Conservation (phyloP, 2,888 invertebrate genomes). For the Drosophila monieri region DNA sequence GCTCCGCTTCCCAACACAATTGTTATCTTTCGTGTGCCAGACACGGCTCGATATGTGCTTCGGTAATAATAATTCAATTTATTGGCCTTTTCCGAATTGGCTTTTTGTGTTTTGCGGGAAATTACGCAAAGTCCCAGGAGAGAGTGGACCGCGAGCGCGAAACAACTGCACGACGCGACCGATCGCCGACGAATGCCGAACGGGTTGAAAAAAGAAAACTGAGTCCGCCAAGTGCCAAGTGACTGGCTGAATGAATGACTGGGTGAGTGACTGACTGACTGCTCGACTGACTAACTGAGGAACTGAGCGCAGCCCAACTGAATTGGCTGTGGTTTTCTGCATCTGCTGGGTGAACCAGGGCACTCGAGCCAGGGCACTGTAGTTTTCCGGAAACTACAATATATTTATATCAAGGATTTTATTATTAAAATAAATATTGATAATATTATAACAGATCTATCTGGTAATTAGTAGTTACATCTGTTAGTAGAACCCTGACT, state of each 20-base stretch:
- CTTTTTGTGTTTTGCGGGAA: constrained; percentile 25
- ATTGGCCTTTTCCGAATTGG: constrained; percentile 5
- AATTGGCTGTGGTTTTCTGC: constrained; percentile 7
- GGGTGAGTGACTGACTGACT: constrained; percentile 14
- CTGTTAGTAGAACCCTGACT: no score
- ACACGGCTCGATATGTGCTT: constrained; percentile 6
- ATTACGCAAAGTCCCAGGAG: constrained; percentile 39
- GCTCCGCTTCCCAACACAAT: constrained; percentile 26
- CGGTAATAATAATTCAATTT: constrained; percentile 23
- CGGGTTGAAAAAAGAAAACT: constrained; percentile 42
- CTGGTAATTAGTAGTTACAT: no score
- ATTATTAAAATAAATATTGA: no score
- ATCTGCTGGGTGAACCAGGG: constrained; percentile 27
- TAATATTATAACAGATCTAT: no score
- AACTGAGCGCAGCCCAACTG: constrained; percentile 29
- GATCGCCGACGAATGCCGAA: constrained; percentile 68
- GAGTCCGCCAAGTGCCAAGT: constrained; percentile 35
- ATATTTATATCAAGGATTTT: no score
- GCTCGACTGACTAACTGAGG: constrained; percentile 17
- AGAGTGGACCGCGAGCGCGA: constrained; percentile 16
- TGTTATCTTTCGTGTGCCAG: constrained; percentile 20
- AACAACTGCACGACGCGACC: constrained; percentile 61
- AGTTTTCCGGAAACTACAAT: no score
- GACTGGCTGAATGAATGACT: constrained; percentile 22
- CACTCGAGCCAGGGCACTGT: no score